Evolutionary conservation across 2,113 vertebrate species (phyloP), one percentile per base, ranked within the genome.

Genomic region (Manacus vitellinus): DNA sequence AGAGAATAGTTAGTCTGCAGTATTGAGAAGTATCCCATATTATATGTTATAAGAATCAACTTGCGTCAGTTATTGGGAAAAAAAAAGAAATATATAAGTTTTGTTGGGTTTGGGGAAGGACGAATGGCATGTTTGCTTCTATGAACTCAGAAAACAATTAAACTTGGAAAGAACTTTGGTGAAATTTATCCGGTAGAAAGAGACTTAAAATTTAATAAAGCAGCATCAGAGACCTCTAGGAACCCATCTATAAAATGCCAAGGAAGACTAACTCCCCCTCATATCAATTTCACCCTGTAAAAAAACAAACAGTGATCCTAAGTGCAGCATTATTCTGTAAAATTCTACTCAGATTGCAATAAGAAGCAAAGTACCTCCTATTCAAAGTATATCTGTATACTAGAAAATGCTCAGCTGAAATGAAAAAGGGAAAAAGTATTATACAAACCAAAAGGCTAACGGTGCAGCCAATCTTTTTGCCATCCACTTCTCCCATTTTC

Each of bases 381-480:
- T 47, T 77, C 51, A 89, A 76, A 77, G 37, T 75, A 37, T 30
- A 74, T 31, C 65, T 83, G 6, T 30, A 55, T 73, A 92, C 44
- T 31, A 87, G 71, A 73, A 77, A 95, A 94, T 54, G 39, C 31
- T 85, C 39, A 77, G 51, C 6, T 81, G 47, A 80, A 83, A 61
- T n/a, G 1, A 47, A 58, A 80, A 90, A 59, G 11, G 44, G 33
- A 49, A 43, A 73, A 92, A 37, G 39, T 33, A 46, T n/a, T 44
- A 75, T 96, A 98, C 99, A 96, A 95, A 99, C 99, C 99, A 99
- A 97, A 63, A 99, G 98, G 97, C 99, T 99, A 97, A 99, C 99
- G 10, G 99, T 99, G 89, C 99, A 99, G 93, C 99, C 99, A 75
- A 99, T 99, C 98, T 99, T 99, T 97, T 99, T 99, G 68, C 99